Evolutionary conservation across 2,113 vertebrate species (phyloP), one percentile per base, ranked within the genome.

Genomic region (Hymenochirus boettgeri): DNA sequence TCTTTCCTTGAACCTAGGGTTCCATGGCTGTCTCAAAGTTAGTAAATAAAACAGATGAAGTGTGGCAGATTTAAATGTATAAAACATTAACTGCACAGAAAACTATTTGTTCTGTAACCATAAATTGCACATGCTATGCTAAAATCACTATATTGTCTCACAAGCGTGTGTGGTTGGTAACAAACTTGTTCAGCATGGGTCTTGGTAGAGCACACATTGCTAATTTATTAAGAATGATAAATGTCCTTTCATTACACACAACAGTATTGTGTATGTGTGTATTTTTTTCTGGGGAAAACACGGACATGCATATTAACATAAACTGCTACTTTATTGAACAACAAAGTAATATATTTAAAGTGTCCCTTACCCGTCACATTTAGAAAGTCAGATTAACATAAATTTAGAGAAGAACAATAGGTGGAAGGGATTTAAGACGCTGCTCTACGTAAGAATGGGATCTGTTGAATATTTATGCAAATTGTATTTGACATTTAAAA

Each of bases 401-500:
- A 79, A 82, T 80, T 79, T 81, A 76, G 75, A 61, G 29, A 75
- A 82, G 78, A 86, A 87, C 83, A 87, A 87, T 85, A 81, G 75
- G 61, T 53, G 62, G 69, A 71, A 71, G 71, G 73, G 83, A 85
- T 86, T 66, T 66, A 66, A 82, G 82, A 82, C 82, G 77, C 73
- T 80, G 82, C 77, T 67, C 86, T 83, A 66, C 83, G 79, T 81
- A 62, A 77, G 79, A 77, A 75, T 73, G 24, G 69, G 83, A 89
- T 83, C 85, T 82, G 79, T 77, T 90, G 85, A 86, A 89, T 88
- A 88, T 88, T 90, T 85, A 89, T 89, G 72, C 77, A 17, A 73
- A 86, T 85, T 86, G 81, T 84, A 86, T 87, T 84, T 89, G 86
- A 88, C 87, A 87, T 87, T 88, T 87, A 84, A 85, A 84, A 83